These are phyloP conservation scores for Drosophila ogumai DNA, from an alignment of 1,140 invertebrate genomes.

Conservation along the genomic window DNA sequence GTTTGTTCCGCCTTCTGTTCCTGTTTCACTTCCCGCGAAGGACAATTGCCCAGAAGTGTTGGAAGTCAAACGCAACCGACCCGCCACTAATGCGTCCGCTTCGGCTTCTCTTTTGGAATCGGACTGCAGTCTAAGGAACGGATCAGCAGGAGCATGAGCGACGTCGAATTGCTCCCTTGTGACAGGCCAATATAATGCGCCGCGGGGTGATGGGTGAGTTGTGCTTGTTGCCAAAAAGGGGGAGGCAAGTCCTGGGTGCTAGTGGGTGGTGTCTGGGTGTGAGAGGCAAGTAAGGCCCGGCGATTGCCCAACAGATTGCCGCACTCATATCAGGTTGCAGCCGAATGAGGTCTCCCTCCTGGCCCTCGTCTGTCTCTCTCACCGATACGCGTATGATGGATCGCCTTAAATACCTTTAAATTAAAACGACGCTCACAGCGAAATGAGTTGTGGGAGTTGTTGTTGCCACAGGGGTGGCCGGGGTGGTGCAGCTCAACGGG, in stretches of 20 bases:
- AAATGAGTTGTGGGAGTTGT: slow-evolving; percentile 69
- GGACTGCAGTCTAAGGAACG: slow-evolving; percentile 40
- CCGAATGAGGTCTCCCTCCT: slow-evolving; percentile 20
- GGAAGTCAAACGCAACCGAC: slow-evolving; percentile 82
- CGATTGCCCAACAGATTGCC: slow-evolving; percentile 84
- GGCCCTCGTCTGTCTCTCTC: slow-evolving; percentile 33
- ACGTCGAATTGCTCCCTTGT: slow-evolving; percentile 84
- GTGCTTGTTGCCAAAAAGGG: slow-evolving; percentile 12
- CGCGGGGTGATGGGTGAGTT: slow-evolving; percentile 65
- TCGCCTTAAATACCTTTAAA: slow-evolving; percentile 85
- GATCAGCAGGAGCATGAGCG: slow-evolving; percentile 45
- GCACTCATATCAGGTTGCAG: slow-evolving; percentile 84
- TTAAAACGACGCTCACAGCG: slow-evolving; percentile 74
- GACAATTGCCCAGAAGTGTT: slow-evolving; percentile 83
- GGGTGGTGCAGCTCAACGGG: slow-evolving; percentile 22
- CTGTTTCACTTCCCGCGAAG: slow-evolving; percentile 59
- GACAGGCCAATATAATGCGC: slow-evolving; percentile 84
- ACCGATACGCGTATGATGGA: slow-evolving; percentile 83
- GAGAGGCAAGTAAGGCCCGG: slow-evolving; percentile 1
- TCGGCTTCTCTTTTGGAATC: slow-evolving; percentile 25
- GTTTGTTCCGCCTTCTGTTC: slow-evolving; percentile 85
- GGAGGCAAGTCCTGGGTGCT: slow-evolving; percentile 7
- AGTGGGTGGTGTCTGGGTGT: slow-evolving; percentile 18
- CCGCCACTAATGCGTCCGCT: slow-evolving; percentile 79
- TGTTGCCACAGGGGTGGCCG: slow-evolving; percentile 34